Conservation (phyloP, 2,888 invertebrate genomes). For the Mythimna vitellina region DNA sequence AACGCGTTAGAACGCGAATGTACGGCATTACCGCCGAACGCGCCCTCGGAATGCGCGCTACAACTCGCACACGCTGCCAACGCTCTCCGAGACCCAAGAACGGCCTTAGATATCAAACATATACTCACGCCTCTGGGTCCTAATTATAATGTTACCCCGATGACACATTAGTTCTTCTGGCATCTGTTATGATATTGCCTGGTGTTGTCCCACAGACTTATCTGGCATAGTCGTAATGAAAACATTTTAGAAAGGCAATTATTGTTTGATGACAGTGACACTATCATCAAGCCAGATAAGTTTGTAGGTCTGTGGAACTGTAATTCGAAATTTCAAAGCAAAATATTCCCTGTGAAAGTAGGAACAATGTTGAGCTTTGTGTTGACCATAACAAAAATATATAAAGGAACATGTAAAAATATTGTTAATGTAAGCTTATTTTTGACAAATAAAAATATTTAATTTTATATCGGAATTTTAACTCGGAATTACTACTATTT, state of each 20-base stretch:
- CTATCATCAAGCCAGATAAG: neutral
- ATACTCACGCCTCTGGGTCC: constrained; percentile 81
- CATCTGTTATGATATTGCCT: neutral
- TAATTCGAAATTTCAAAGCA: neutral
- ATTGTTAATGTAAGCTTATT: neutral
- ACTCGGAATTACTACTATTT: too few species aligned
- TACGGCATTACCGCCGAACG: constrained; percentile 93
- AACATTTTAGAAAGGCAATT: neutral
- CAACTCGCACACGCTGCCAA: constrained; percentile 97
- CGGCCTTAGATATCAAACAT: constrained; percentile 85
- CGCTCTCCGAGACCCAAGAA: constrained; percentile 94
- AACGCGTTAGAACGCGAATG: constrained; percentile 97
- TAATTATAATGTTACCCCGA: constrained; percentile 75
- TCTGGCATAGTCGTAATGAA: neutral
- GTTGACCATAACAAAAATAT: too few species aligned
- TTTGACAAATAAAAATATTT: neutral
- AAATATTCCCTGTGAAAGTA: neutral
- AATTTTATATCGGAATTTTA: neutral
- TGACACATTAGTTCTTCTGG: constrained; percentile 64
- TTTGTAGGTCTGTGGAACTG: neutral
- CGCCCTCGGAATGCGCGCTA: constrained; percentile 96
- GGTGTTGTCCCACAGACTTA: neutral
- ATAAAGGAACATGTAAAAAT: too few species aligned
- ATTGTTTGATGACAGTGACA: neutral
- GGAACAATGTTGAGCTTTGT: neutral